Conservation (phyloP, 2,113 vertebrate genomes). For the Typhlomys cinereus region DNA sequence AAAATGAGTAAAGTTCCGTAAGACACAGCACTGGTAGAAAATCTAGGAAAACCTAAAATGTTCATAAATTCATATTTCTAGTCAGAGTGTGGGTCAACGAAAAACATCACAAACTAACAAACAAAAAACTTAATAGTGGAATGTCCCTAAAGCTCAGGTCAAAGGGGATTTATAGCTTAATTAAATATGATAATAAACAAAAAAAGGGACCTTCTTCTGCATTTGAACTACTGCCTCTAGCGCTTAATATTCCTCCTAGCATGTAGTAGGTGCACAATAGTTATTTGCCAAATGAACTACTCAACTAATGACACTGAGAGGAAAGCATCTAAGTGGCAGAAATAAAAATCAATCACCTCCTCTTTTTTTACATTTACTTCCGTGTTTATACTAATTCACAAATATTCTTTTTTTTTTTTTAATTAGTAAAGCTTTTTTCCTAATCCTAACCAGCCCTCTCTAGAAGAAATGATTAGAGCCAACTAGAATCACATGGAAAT, state of each 20-base stretch:
- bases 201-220: neutral
- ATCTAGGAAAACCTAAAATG: neutral
- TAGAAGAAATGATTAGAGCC: neutral
- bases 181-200: neutral
- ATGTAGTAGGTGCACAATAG: neutral
- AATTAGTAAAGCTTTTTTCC: conserved; percentile 5
- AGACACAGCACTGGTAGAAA: neutral
- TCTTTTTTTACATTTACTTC: neutral
- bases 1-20: neutral
- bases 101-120: neutral
- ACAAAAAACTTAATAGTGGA: neutral
- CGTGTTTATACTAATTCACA: conserved; percentile 26
- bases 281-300: neutral
- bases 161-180: neutral
- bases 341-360: neutral
- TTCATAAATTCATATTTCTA: neutral
- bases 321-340: neutral
- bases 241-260: neutral
- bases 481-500: conserved; percentile 13
- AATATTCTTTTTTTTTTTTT: neutral
- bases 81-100: neutral
- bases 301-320: neutral
- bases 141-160: neutral
- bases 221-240: neutral
- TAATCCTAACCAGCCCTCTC: conserved; percentile 30